These are phyloP conservation scores for Bugulina stolonifera DNA, from an alignment of 2,888 invertebrate species.

Conservation along the genomic window DNA sequence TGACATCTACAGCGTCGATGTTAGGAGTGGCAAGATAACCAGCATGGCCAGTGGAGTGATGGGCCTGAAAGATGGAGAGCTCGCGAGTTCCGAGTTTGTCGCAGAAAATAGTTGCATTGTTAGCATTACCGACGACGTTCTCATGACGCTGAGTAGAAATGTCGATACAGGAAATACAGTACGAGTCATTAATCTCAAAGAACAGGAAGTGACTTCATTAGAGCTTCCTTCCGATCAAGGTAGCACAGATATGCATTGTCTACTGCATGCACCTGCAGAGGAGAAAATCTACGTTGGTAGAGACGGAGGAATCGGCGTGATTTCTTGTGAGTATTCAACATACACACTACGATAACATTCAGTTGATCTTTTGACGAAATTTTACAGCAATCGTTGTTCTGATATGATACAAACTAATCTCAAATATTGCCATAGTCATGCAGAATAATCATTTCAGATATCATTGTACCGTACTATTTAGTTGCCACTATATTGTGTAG, in stretches of 20 bases:
- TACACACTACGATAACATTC: no score
- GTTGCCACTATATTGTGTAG: no score
- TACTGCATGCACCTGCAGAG: background rate
- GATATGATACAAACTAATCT: no score
- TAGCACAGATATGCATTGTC: background rate
- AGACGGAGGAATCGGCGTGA: background rate
- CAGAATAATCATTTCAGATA: no score
- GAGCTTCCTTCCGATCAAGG: background rate
- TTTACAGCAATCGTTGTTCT: no score
- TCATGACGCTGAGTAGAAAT: background rate
- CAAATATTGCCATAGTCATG: no score
- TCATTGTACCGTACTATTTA: no score
- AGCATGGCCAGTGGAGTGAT: background rate
- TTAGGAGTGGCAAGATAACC: background rate
- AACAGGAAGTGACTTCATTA: background rate
- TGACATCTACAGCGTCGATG: background rate
- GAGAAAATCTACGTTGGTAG: background rate
- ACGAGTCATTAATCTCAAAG: background rate
- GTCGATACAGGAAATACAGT: background rate
- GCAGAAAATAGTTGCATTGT: background rate
- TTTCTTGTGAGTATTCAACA: background rate
- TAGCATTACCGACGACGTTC: background rate
- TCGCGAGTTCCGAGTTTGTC: background rate
- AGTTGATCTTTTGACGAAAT: no score
- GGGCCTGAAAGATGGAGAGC: background rate